Base-by-base conservation (phyloP, 2,888 invertebrate genomes). In the Rhamnusium bicolor region DNA sequence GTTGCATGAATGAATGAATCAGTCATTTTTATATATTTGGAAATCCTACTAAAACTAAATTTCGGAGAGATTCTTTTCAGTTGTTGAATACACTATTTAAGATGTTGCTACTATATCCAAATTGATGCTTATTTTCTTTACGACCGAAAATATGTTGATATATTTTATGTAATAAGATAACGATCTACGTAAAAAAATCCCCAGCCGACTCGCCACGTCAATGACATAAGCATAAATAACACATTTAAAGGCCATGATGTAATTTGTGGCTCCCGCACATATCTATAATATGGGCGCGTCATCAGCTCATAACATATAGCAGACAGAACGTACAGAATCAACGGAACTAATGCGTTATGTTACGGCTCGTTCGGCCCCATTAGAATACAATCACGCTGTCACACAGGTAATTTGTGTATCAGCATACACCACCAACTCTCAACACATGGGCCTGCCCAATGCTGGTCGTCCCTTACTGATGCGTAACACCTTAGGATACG, bases 361-460 rank as follows among this genome's bases (percentile, higher is more conserved):
- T 80, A 84, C 84, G 85, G 82, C 74, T 77, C 72, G 79, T 77
- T 78, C 73, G 76, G 51, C 73, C 24, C 77, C 73, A 86, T 85
- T 86, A 85, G 83, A 84, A 85, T 83, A 84, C 85, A 85, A 85
- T 86, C 83, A 83, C 79, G 77, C 84, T 84, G 84, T 85, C 85
- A 83, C 79, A 82, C 81, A 75, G 81, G 80, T 84, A 85, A 85
- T 85, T 85, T 83, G 51, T 63, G 63, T 27, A 49, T 21, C 24
- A 16, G 21, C 54, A 24, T 40, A 58, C 54, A 24, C 19, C 54
- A 24, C n/a, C 58, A 32, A 29, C 58, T 56, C 56, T 29, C 58
- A 58, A 58, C 58, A 58, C 58, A 58, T 58, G 29, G 27, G 29
- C 40, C 40, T 40, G n/a, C 40, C 40, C 40, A 40, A 40, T n/a